Evolutionary conservation across 2,797 vertebrate genomes (phyloP).

Genomic region (Neopelma chrysocephalum): DNA sequence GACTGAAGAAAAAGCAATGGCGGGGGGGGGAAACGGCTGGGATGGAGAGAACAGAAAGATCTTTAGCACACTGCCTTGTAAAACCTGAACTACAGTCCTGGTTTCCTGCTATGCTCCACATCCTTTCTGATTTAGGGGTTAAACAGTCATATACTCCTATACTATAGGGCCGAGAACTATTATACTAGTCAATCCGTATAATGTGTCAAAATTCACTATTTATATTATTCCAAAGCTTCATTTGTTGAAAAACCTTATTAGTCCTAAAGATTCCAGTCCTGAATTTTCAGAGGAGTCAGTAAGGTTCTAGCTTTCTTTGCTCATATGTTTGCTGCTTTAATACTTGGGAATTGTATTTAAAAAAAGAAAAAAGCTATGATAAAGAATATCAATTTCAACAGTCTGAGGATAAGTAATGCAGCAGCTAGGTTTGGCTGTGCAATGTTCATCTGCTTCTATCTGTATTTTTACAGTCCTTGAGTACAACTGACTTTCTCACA

Average conservation of each 20-base stretch:
- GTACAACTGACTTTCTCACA: background rate
- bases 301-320: background rate
- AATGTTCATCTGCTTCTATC: background rate
- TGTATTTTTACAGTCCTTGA: background rate
- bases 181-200: background rate
- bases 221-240: background rate
- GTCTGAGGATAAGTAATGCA: background rate
- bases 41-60: background rate
- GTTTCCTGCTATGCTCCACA: background rate
- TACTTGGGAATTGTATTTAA: background rate
- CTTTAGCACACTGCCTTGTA: background rate
- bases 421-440: background rate
- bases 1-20: background rate
- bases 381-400: background rate
- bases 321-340: background rate
- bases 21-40: background rate
- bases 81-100: background rate
- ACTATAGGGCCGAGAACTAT: background rate
- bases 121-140: background rate
- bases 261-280: background rate
- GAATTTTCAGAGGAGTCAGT: background rate
- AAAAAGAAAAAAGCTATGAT: background rate
- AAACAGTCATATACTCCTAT: background rate
- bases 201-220: background rate
- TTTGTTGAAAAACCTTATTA: background rate